Evolutionary conservation across 2,113 vertebrate species (phyloP).

Genomic region (Nanger granti): DNA sequence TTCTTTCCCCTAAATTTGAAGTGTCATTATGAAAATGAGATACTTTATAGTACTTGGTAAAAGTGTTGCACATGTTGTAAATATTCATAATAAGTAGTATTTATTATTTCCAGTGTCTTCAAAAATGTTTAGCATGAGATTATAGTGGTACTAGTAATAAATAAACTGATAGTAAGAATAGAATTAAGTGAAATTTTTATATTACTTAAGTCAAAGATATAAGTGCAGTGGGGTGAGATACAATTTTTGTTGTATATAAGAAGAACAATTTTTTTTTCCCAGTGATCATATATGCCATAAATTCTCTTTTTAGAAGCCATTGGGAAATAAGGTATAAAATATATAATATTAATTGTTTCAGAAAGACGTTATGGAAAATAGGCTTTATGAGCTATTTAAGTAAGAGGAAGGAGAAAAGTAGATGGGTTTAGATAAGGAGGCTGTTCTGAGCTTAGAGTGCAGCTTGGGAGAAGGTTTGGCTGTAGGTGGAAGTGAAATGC

Average conservation of each 20-base stretch:
- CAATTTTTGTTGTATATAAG: not conserved
- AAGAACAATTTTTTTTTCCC: not conserved
- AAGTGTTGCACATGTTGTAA: not conserved
- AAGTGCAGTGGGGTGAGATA: not conserved
- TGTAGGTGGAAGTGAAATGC: slow-evolving; percentile 12
- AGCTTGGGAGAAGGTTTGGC: not conserved
- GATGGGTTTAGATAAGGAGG: not conserved
- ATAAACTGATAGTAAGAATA: not conserved
- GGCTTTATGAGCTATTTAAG: not conserved
- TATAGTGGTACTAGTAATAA: not conserved
- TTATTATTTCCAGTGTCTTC: not conserved
- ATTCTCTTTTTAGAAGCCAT: not conserved
- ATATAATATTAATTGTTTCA: not conserved
- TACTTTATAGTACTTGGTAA: not conserved
- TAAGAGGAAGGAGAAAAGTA: not conserved
- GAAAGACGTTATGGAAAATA: not conserved
- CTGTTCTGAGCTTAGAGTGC: not conserved
- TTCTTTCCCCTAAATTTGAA: not conserved
- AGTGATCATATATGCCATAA: not conserved
- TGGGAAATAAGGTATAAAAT: slow-evolving; percentile 21
- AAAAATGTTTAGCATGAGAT: not conserved
- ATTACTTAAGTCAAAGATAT: not conserved
- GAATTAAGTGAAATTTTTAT: slow-evolving; percentile 9
- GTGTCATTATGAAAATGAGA: not conserved
- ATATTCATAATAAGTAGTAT: slow-evolving; percentile 12